Base-by-base conservation (phyloP, 1,140 invertebrate genomes). In the Brachionus rubens region DNA sequence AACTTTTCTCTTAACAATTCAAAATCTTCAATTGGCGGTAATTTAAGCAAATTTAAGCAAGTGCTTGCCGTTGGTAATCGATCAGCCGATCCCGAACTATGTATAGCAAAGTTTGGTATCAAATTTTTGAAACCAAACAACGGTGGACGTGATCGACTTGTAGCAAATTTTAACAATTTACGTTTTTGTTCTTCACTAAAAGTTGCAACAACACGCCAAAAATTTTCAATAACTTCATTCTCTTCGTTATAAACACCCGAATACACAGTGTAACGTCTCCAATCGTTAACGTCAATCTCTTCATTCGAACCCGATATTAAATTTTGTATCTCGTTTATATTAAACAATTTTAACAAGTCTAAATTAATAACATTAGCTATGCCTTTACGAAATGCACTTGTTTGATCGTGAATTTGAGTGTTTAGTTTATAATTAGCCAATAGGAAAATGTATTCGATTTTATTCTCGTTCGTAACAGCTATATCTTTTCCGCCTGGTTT, bases 351-450 rank as follows among this genome's bases (percentile, higher is more conserved):
- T 30, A 98, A 83, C 92, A 94, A 96, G 77, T 94, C 90, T 12
- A 94, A 84, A 7, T 91, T 90, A 40, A 98, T 88, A 0, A 98
- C 92, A 81, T 92, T 91, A 21, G 91, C 90, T 43, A 98, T 87
- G 0, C 96, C 88, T 76, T 81, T 78, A 89, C 84, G 85, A 77
- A 82, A 84, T 12, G 52, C 54, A 1, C 19, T 30, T 28, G 48
- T 48, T 47, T 76, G 54, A 9, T 67, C 75, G 77, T 76, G 78
- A 77, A 87, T 85, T 86, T 96, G 93, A 80, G 90, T 90, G 83
- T 97, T 97, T 21, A 98, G 86, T 85, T 96, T 96, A 80, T 93
- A 96, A 86, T 98, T 93, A 1, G 95, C 94, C 84, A 98, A 91
- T 70, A 96, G 84, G 83, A 97, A 93, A 79, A 98, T 93, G 81